These are phyloP conservation scores for Antennarius striatus DNA, from an alignment of 2,113 vertebrate genomes.

Conservation along the genomic window DNA sequence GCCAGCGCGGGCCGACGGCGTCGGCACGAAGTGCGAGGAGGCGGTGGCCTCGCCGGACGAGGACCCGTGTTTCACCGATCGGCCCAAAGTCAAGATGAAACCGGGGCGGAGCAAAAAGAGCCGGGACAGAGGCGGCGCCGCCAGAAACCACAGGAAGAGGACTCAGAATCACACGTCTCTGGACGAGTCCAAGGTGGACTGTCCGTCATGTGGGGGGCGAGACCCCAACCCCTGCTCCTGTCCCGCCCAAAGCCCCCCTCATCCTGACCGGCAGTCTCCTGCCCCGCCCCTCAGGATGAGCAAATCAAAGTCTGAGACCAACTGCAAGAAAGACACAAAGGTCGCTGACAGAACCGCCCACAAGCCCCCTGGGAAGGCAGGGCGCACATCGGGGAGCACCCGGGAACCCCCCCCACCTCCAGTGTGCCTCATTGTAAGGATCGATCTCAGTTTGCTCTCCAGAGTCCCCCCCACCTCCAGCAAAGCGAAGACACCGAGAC, in stretches of 20 bases:
- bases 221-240: constrained; percentile 57
- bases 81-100: constrained; percentile 86
- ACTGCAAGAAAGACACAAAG: constrained; percentile 56
- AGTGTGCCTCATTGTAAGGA: constrained; percentile 84
- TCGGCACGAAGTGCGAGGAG: constrained; percentile 73
- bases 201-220: constrained; percentile 39
- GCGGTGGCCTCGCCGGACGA: constrained; percentile 50
- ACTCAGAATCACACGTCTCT: constrained; percentile 27
- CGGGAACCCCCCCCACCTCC: constrained; percentile 28
- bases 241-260: constrained; percentile 39
- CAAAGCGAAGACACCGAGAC: constrained; percentile 61
- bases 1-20: constrained; percentile 45
- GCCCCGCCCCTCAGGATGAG: constrained; percentile 49
- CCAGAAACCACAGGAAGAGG: constrained; percentile 66
- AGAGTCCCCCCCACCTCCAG: constrained; percentile 75
- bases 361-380: constrained; percentile 49
- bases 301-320: constrained; percentile 47
- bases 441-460: constrained; percentile 83
- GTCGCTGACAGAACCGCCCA: constrained; percentile 62
- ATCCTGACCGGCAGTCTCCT: constrained; percentile 45
- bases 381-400: constrained; percentile 46
- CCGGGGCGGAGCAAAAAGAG: constrained; percentile 58
- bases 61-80: constrained; percentile 79
- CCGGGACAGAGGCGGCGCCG: constrained; percentile 6
- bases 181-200: constrained; percentile 75